These are phyloP conservation scores for Pimpla rufipes DNA, from an alignment of 2,888 invertebrate species.

Conservation along the genomic window DNA sequence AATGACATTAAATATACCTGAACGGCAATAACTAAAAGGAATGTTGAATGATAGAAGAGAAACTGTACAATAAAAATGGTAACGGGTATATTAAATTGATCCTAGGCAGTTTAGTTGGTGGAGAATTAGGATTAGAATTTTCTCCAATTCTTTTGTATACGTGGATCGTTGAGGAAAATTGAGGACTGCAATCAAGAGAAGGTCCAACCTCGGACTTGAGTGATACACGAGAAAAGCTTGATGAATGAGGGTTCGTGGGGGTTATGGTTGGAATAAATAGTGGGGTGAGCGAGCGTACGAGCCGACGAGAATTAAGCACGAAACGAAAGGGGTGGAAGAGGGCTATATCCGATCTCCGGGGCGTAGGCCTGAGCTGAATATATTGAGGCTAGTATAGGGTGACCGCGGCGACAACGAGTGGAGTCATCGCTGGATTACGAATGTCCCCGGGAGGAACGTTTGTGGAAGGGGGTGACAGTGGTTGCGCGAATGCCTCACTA, in stretches of 20 bases:
- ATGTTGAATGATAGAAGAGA: background rate
- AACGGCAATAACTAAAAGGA: background rate
- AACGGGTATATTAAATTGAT: too few species aligned
- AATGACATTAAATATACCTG: background rate
- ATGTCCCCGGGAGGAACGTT: background rate
- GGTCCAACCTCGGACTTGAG: background rate
- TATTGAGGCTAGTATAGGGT: conserved; percentile 5
- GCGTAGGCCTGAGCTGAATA: background rate
- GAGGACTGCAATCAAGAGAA: background rate
- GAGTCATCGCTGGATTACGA: conserved; percentile 5
- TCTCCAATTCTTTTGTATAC: too few species aligned
- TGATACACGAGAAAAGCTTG: background rate
- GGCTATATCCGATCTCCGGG: background rate
- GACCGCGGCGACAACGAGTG: conserved; percentile 4
- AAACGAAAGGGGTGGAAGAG: background rate
- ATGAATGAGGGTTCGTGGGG: background rate
- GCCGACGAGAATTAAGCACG: conserved; percentile 14
- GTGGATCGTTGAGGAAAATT: background rate
- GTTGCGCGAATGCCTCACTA: background rate
- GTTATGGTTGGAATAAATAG: background rate
- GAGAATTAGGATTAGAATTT: too few species aligned
- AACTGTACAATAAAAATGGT: too few species aligned
- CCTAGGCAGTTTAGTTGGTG: background rate
- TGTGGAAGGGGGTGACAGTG: background rate
- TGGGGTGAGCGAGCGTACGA: background rate